Evolutionary conservation across 2,888 invertebrate genomes (phyloP), one percentile per base, ranked within the genome.

Genomic region (Mayetiola destructor): DNA sequence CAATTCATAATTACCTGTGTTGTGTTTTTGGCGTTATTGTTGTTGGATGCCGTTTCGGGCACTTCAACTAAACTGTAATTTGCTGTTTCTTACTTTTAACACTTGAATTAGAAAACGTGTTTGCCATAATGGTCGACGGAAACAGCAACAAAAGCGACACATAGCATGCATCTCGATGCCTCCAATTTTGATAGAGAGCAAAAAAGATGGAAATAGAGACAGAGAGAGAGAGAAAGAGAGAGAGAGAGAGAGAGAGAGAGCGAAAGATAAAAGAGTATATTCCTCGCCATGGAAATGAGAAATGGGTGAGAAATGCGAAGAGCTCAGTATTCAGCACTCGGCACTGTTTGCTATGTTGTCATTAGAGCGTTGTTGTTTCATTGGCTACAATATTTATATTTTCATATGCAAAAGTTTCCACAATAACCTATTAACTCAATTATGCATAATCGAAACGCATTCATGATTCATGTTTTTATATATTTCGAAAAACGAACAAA

Each of bases 391-490:
- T 42, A 27, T 48, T 48, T 27, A 48, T 48, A 48, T 2, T 42
- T 42, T 42, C 9, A 14, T 48, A 48, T 48, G 48, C 48, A 48
- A 48, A 42, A 48, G 48, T 27, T 48, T 48, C 48, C 48, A 48
- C 27, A 48, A 42, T 42, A 48, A 48, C 48, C 48, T 48, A 48
- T 48, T 48, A 48, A 48, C 48, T 48, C 27, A 48, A 48, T 48
- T 48, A 48, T 48, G 48, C 48, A 48, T 48, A 48, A 48, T 48
- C 27, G 27, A 48, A 16, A 27, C 48, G 27, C 48, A 48, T 48
- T 27, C 48, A 27, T 48, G n/a, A n/a, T 48, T 48, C 48, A 27
- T 48, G 29, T n/a, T 48, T 27, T 16, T 39, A 36, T 9, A n/a
- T 39, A 20, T 39, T 39, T 10, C 16, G 16, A 14, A 48, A 27